A percentile compares a stretch with the other conserved stretches of the same genome.
These are phyloP conservation scores for Malurus cyaneus DNA, from an alignment of 2,113 vertebrate species.

Conservation along the genomic window DNA sequence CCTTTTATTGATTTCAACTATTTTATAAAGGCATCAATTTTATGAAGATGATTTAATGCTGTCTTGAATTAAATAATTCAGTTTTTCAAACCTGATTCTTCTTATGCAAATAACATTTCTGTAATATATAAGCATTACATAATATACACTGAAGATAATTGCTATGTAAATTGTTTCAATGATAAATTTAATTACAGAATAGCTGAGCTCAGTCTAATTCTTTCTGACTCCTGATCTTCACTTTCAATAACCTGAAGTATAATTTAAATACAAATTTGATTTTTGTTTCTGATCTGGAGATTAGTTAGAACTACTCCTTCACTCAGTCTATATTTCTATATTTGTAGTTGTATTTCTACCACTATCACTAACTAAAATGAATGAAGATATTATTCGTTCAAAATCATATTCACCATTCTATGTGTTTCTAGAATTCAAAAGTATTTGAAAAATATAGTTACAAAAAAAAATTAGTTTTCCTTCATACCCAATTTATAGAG, in stretches of 20 bases:
- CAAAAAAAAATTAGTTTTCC: background rate
- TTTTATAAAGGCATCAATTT: background rate
- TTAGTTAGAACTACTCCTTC: background rate
- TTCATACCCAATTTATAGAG: background rate
- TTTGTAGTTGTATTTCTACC: background rate
- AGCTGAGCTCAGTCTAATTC: background rate
- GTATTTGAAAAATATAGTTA: background rate
- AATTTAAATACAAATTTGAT: background rate
- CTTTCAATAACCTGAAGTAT: background rate
- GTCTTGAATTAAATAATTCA: background rate
- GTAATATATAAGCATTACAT: background rate
- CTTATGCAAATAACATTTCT: background rate
- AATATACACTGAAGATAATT: background rate
- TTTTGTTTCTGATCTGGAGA: background rate
- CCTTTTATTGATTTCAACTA: background rate
- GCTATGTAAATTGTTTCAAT: background rate
- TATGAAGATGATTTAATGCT: background rate
- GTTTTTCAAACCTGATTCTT: background rate
- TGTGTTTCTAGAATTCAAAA: background rate
- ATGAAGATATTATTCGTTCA: background rate
- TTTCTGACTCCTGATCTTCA: background rate
- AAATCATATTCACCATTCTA: background rate
- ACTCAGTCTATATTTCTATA: rapidly evolving
- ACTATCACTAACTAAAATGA: background rate
- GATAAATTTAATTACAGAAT: background rate